Percentiles rank a stretch among this genome's conserved stretches.
These are phyloP conservation scores for Tachuris rubrigastra DNA, from an alignment of 2,113 vertebrate species.

Conservation along the genomic window DNA sequence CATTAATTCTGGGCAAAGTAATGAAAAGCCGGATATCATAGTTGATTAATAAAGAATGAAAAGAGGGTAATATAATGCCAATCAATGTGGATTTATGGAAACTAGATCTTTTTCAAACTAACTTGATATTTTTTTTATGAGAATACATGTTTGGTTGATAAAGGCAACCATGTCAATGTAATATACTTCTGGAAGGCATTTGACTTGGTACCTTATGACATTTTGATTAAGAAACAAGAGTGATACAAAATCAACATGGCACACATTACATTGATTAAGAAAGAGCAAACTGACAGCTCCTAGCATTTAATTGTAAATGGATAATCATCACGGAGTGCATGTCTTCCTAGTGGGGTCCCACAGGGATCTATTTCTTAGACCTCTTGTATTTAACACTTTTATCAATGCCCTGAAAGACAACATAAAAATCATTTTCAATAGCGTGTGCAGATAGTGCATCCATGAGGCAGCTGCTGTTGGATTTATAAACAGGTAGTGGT, in stretches of 20 bases:
- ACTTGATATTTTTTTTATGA: constrained; percentile 70
- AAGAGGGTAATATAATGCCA: constrained; percentile 69
- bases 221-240: constrained; percentile 71
- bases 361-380: constrained; percentile 56
- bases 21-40: constrained; percentile 69
- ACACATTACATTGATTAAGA: constrained; percentile 71
- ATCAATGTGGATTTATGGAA: constrained; percentile 71
- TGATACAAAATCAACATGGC: constrained; percentile 72
- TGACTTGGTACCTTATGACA: constrained; percentile 68
- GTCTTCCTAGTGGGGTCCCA: constrained; percentile 54
- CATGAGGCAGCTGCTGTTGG: not conserved
- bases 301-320: constrained; percentile 70
- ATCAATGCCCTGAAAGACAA: constrained; percentile 50
- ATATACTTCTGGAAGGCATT: constrained; percentile 68
- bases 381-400: constrained; percentile 57
- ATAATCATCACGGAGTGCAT: constrained; percentile 62
- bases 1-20: constrained; percentile 69
- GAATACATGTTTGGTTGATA: constrained; percentile 67
- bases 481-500: not conserved
- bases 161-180: constrained; percentile 66
- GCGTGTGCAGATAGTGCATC: not conserved
- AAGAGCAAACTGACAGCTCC: constrained; percentile 66
- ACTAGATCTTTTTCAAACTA: constrained; percentile 68
- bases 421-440: constrained; percentile 22
- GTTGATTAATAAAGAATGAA: constrained; percentile 72